Conservation (phyloP, 1,140 invertebrate genomes). For the Phocides pigmalion region DNA sequence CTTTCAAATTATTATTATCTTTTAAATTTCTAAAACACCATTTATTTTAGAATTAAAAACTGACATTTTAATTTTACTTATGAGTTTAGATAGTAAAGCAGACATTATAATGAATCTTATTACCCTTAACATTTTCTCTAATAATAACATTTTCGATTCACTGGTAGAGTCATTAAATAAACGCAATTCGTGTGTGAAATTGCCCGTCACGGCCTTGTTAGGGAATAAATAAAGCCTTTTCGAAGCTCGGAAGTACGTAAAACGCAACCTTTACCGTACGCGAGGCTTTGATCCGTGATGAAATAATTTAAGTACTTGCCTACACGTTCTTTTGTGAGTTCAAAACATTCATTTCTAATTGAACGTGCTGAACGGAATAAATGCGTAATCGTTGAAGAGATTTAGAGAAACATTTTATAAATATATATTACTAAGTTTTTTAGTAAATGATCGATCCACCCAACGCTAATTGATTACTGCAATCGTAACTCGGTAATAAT, state of each 20-base stretch:
- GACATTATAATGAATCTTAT: neutral
- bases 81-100: too few relatives aligned
- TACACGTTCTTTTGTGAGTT: neutral
- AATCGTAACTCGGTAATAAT: too few relatives aligned
- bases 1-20: too few relatives aligned
- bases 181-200: conserved; percentile 21
- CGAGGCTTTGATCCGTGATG: neutral
- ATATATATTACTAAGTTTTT: too few relatives aligned
- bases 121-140: neutral
- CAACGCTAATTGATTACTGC: too few relatives aligned
- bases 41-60: too few relatives aligned
- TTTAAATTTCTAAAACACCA: too few relatives aligned
- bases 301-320: neutral
- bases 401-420: neutral
- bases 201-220: conserved; percentile 26
- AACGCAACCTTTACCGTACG: conserved; percentile 13
- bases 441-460: too few relatives aligned
- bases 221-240: conserved; percentile 26
- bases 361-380: neutral
- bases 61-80: too few relatives aligned
- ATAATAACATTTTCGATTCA: conserved; percentile 11
- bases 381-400: too few relatives aligned
- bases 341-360: neutral
- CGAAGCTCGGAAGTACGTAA: conserved; percentile 14
- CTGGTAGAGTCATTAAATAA: conserved; percentile 22